Base-by-base conservation (phyloP, 2,797 vertebrate species). In the Brachyrhaphis roseni region DNA sequence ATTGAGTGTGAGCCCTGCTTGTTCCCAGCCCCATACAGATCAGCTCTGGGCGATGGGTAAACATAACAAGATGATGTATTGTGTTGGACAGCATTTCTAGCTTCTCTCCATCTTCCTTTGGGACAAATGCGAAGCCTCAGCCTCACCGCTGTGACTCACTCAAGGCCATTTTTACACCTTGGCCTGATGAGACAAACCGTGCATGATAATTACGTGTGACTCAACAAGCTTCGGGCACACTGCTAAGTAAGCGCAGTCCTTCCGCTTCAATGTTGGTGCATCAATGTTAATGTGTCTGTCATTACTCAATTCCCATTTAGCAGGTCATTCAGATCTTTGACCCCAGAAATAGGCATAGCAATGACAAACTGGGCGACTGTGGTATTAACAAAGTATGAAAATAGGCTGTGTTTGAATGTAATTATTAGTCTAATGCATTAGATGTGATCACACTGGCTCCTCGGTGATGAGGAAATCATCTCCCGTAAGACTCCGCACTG, bases 341-440 rank as follows among this genome's bases (percentile, higher is more conserved):
- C 90, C 93, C 86, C 89, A 82, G 91, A 90, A 96, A 95, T 86
- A 94, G 82, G 91, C 90, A 88, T 93, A 82, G 92, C 91, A 88
- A 91, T 90, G 94, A 94, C 93, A 95, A 89, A 86, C 84, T 84
- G 82, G 80, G 81, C 66, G 79, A 82, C 75, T 81, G 77, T 47
- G 81, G 78, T 86, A 85, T 92, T 94, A 95, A 94, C 93, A 95
- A 94, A 93, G 91, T 93, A 93, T 94, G 88, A 71, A 93, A 94
- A 94, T 93, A 88, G 86, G 87, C 73, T 28, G 77, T 78, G 81
- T 93, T 92, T 86, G 88, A 95, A 95, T 94, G 90, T 91, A 94
- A 95, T 96, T 95, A 95, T 95, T 92, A 92, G 84, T 92, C 90
- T 93, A 94, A 95, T 95, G 93, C 91, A 94, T 95, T 94, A 89